Conservation (phyloP, 1,140 invertebrate species). For the Brachionus asplanchnoidis region DNA sequence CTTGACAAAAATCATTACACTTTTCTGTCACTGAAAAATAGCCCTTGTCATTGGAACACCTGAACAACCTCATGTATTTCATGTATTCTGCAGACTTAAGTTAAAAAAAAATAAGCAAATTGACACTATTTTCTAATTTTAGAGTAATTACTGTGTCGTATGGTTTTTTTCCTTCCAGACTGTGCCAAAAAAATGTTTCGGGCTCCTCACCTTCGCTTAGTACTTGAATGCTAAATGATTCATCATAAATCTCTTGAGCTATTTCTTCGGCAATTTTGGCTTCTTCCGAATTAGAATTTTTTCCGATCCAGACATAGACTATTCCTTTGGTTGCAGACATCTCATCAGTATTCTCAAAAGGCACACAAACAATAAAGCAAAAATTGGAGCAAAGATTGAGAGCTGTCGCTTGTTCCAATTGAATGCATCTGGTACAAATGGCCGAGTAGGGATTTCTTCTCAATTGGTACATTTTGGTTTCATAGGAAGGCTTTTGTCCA, state of each 20-base stretch:
- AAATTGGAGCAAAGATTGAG: slow-evolving; percentile 58
- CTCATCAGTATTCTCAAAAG: slow-evolving; percentile 44
- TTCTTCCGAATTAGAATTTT: slow-evolving; percentile 79
- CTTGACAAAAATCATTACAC: slow-evolving; percentile 97
- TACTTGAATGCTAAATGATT: slow-evolving; percentile 61
- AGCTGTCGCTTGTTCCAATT: slow-evolving; percentile 57
- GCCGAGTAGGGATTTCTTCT: slow-evolving; percentile 83
- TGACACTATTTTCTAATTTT: too few relatives aligned
- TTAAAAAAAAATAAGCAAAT: background rate
- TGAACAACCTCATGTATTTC: slow-evolving; percentile 85
- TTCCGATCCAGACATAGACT: slow-evolving; percentile 95
- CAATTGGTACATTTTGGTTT: slow-evolving; percentile 87
- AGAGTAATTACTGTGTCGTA: slow-evolving; percentile 66
- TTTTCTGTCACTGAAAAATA: slow-evolving; percentile 99
- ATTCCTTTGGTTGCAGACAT: slow-evolving; percentile 64
- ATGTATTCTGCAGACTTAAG: slow-evolving; percentile 78
- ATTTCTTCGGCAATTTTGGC: slow-evolving; percentile 82
- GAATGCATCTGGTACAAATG: slow-evolving; percentile 85
- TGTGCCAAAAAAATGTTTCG: slow-evolving; percentile 98
- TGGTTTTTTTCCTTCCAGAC: slow-evolving; percentile 80
- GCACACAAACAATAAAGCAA: slow-evolving; percentile 44
- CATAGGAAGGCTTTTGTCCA: slow-evolving; percentile 60
- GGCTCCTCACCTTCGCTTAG: slow-evolving; percentile 95
- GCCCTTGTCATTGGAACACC: slow-evolving; percentile 98
- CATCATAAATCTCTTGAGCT: slow-evolving; percentile 77